Base-by-base conservation (phyloP, 1,140 invertebrate species). In the Patella vulgata region DNA sequence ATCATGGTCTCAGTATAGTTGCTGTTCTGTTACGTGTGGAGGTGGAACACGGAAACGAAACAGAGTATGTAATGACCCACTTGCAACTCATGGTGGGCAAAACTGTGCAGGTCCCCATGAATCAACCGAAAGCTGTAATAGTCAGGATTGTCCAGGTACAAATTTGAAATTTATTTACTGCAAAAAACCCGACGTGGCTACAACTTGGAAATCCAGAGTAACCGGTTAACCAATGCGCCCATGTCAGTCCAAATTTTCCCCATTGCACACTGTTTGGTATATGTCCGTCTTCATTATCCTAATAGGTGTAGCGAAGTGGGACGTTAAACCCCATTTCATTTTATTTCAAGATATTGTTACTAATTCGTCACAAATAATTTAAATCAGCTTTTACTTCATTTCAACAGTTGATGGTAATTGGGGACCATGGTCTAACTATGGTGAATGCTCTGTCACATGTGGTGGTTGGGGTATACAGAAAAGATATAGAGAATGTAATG, bases 391-490 rank as follows among this genome's bases (percentile, higher is more conserved):
- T n/a, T n/a, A n/a, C 19, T 36, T 25, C 9, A 48, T 31, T 48
- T 30, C 68, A 57, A 12, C 56, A 79, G 75, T 78, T 28, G 56
- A 79, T 65, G 78, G 76, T 6, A 57, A 58, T 9, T 79, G 75
- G 75, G 39, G 53, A 6, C 28, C 53, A 25, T 79, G 78, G 78
- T 40, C 46, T 17, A 19, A 28, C 9, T 79, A 74, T 74, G 66
- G 56, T 19, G 39, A 46, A 1, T 79, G 78, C 59, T 93, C 90
- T 71, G 91, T 91, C 0, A 91, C 91, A 0, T 97, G 95, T 79
- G 94, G 94, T 0, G 92, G 94, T 79, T n/a, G 43, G 4, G 81
- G 81, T 4, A 74, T 68, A 43, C 54, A 61, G 36, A 74, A 59
- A 31, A 69, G 81, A 8, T 70, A 59, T 30, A 60, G 80, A 28